Evolutionary conservation across 2,797 vertebrate genomes (phyloP).

Genomic region (Centroberyx gerrardi): DNA sequence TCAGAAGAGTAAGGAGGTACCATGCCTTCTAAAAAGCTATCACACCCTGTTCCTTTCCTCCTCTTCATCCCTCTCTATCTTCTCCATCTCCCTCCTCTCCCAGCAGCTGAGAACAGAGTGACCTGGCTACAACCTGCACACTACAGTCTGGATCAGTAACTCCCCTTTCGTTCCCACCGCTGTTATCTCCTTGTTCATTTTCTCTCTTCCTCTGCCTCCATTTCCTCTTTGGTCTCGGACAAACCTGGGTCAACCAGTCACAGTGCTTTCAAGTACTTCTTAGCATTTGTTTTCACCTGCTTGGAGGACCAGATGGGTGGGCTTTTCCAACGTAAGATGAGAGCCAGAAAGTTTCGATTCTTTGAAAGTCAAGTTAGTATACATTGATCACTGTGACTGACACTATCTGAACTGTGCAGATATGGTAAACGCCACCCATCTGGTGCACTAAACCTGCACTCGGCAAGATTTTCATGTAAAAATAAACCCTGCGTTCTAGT

Average conservation of each 20-base stretch:
- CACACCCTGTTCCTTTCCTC: constrained; percentile 5
- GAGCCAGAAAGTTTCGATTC: not conserved
- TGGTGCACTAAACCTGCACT: not conserved
- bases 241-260: constrained; percentile 2
- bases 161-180: constrained; percentile 17
- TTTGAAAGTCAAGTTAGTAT: not conserved
- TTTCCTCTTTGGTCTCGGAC: not conserved
- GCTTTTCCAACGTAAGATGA: not conserved
- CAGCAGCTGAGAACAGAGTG: constrained; percentile 51
- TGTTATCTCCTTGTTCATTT: constrained; percentile 23
- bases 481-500: not conserved
- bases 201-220: not conserved
- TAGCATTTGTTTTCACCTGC: not conserved
- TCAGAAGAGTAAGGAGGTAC: not conserved
- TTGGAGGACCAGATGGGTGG: constrained; percentile 7
- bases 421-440: not conserved
- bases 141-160: not conserved
- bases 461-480: not conserved
- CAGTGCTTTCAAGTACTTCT: not conserved
- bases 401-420: not conserved
- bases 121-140: constrained; percentile 41
- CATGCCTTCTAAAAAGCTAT: constrained; percentile 19
- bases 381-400: not conserved
- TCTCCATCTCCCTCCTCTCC: constrained; percentile 16
- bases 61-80: not conserved